These are phyloP conservation scores for Tribolium madens DNA, from an alignment of 1,140 invertebrate species.

Conservation along the genomic window DNA sequence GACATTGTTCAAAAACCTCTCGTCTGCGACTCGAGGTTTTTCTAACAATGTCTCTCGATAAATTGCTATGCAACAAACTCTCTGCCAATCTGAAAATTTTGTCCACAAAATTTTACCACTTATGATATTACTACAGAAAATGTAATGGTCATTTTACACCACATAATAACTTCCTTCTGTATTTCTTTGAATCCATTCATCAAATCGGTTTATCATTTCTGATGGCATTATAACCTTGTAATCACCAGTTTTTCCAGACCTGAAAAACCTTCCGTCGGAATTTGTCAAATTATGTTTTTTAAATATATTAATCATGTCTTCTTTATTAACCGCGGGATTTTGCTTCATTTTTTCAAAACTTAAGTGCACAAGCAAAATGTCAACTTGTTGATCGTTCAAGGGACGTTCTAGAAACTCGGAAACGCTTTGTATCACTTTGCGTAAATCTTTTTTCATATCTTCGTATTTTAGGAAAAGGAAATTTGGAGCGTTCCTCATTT, in stretches of 20 bases:
- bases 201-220: constrained; percentile 69
- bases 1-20: too few relatives aligned
- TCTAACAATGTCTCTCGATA: too few relatives aligned
- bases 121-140: too few relatives aligned
- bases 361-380: constrained; percentile 70
- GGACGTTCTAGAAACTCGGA: constrained; percentile 71
- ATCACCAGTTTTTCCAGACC: constrained; percentile 74
- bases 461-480: constrained; percentile 76
- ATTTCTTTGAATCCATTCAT: constrained; percentile 70
- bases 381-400: constrained; percentile 68
- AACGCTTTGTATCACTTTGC: constrained; percentile 70
- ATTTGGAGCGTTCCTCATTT: constrained; percentile 68
- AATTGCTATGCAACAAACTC: too few relatives aligned
- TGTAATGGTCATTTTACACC: background rate
- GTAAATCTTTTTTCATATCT: constrained; percentile 76
- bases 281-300: constrained; percentile 65
- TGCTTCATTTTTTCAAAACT: constrained; percentile 76
- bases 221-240: constrained; percentile 74
- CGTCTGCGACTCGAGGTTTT: too few relatives aligned
- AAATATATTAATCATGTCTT: constrained; percentile 64
- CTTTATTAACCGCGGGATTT: constrained; percentile 79
- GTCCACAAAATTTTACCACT: too few relatives aligned
- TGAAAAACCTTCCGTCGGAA: constrained; percentile 70
- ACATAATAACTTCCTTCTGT: constrained; percentile 58
- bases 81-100: too few relatives aligned